Conservation (phyloP, 1,140 invertebrate genomes). For the Asobara japonica region DNA sequence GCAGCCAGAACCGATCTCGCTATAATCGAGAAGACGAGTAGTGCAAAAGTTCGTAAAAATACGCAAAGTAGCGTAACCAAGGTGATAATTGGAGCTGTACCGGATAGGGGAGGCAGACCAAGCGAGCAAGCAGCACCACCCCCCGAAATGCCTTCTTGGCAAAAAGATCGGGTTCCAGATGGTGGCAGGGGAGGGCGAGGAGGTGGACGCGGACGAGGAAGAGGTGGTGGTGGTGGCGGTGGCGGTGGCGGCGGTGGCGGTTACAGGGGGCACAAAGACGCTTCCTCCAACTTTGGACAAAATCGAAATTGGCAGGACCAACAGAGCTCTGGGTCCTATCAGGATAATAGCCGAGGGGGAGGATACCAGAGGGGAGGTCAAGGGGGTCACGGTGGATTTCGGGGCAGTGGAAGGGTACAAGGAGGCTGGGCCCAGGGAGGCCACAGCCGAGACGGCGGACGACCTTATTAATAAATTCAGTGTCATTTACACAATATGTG, state of each 20-base stretch:
- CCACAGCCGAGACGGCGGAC: conserved; percentile 47
- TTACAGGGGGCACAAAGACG: conserved; percentile 49
- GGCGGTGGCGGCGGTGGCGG: too few species aligned
- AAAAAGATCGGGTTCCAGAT: conserved; percentile 69
- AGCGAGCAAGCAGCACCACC: conserved; percentile 90
- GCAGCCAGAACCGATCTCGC: conserved; percentile 85
- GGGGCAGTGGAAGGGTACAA: conserved; percentile 57
- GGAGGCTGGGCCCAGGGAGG: conserved; percentile 60
- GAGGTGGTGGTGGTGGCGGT: conserved; percentile 46
- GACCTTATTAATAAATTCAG: conserved; percentile 24
- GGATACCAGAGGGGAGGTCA: conserved; percentile 36
- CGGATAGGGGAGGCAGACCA: conserved; percentile 89
- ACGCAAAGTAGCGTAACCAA: conserved; percentile 85
- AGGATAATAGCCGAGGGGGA: conserved; percentile 33
- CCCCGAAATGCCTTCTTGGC: conserved; percentile 95
- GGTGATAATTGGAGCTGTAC: conserved; percentile 84
- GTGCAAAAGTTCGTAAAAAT: conserved; percentile 79
- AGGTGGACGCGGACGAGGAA: conserved; percentile 46
- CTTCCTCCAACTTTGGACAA: conserved; percentile 47
- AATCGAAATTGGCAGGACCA: conserved; percentile 42
- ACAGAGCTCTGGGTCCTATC: conserved; percentile 24
- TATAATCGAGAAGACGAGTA: conserved; percentile 89
- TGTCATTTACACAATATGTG: background rate
- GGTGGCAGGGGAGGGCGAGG: conserved; percentile 35
- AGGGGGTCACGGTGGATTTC: conserved; percentile 24